Conservation (phyloP, 2,113 vertebrate species). For the Poecilia latipinna region DNA sequence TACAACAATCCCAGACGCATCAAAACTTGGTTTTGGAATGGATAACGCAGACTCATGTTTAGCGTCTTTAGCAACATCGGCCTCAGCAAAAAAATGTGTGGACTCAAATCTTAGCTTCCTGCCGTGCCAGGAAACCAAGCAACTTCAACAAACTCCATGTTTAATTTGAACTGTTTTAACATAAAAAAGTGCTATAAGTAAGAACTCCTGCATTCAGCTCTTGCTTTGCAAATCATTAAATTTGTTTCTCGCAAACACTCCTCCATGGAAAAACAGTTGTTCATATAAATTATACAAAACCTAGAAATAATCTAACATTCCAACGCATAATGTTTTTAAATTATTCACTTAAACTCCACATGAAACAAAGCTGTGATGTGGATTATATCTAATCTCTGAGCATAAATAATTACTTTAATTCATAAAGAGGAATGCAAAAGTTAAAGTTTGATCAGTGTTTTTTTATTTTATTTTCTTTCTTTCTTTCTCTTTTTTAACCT, state of each 20-base stretch:
- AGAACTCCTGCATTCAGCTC: not conserved
- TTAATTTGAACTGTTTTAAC: not conserved
- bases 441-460: not conserved
- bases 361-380: not conserved
- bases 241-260: not conserved
- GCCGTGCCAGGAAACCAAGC: not conserved
- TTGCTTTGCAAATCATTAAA: not conserved
- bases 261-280: not conserved
- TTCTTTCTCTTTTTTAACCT: constrained; percentile 16
- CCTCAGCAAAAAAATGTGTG: not conserved
- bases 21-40: no score
- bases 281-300: not conserved
- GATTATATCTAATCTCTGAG: not conserved
- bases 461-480: no score
- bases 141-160: not conserved
- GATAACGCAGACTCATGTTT: no score
- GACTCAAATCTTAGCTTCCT: not conserved
- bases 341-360: not conserved
- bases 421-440: not conserved
- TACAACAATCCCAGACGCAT: not conserved
- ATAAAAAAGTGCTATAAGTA: no score
- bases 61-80: no score
- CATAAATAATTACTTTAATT: not conserved
- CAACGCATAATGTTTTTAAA: not conserved
- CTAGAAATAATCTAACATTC: not conserved